Percentiles rank a stretch among this genome's conserved stretches.
Evolutionary conservation across 2,888 invertebrate genomes (phyloP).

Genomic region (Phengaris alcon): DNA sequence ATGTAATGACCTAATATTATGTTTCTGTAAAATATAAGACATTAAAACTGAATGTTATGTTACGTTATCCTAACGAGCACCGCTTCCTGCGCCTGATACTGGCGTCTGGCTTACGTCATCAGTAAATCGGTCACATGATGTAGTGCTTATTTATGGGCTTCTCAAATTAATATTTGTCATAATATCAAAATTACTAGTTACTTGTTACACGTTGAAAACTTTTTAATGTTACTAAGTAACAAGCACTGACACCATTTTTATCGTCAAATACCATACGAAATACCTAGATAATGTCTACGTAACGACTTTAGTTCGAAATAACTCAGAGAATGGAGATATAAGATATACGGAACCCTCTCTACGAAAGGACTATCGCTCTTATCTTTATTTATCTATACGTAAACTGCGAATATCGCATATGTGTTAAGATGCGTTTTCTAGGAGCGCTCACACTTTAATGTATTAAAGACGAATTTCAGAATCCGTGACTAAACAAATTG

Average conservation of each 20-base stretch:
- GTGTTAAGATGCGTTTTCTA: background rate
- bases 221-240: too few relatives aligned
- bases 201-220: too few relatives aligned
- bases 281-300: too few relatives aligned
- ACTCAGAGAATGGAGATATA: background rate
- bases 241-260: too few relatives aligned
- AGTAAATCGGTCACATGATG: background rate
- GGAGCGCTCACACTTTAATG: background rate
- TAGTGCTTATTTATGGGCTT: background rate
- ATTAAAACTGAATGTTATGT: background rate
- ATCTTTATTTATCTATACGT: background rate
- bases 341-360: background rate
- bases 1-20: background rate
- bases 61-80: slow-evolving; percentile 5
- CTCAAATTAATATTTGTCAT: background rate
- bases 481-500: background rate
- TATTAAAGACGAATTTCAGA: background rate
- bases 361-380: background rate
- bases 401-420: background rate
- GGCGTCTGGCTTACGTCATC: background rate
- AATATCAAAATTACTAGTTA: too few relatives aligned
- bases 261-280: background rate
- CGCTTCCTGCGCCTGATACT: slow-evolving; percentile 11
- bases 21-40: background rate
- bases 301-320: background rate